phyloP scores from a whole-genome alignment of 2,113 vertebrate genomes.

The Megaleporinus macrocephalus region DNA sequence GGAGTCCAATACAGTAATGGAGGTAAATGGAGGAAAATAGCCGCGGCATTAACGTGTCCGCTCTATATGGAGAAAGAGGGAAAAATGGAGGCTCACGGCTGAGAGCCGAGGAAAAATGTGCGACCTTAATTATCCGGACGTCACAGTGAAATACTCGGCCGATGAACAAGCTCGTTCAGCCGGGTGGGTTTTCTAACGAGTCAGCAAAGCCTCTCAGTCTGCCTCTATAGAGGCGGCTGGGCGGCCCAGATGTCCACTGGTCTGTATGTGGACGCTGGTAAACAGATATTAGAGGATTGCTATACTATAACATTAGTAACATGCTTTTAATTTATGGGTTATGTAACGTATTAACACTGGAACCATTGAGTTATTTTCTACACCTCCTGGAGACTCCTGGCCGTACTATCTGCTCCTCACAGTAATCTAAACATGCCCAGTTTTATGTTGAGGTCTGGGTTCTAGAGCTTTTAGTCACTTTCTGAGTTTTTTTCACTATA shows the following conservation, averaged over 20 bases:
- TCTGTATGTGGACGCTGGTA: not conserved
- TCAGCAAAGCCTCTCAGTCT: conserved; percentile 22
- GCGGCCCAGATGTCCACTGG: not conserved
- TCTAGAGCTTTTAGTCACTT: too few relatives aligned
- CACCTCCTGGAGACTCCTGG: too few relatives aligned
- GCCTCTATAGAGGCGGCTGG: not conserved
- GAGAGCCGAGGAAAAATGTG: conserved; percentile 29
- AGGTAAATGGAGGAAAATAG: conserved; percentile 42
- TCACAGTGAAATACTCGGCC: conserved; percentile 49
- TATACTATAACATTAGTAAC: not conserved
- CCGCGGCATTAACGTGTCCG: conserved; percentile 20
- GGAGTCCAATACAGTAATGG: conserved; percentile 24
- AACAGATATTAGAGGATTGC: not conserved
- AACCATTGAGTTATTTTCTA: too few relatives aligned
- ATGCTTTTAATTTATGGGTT: not conserved
- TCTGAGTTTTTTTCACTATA: too few relatives aligned
- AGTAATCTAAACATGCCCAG: too few relatives aligned
- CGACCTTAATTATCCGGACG: conserved; percentile 50
- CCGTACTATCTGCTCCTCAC: too few relatives aligned
- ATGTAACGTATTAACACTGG: too few relatives aligned
- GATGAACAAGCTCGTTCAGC: conserved; percentile 8
- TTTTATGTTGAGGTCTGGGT: too few relatives aligned
- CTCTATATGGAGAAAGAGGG: conserved; percentile 18
- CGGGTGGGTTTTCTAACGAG: conserved; percentile 4
- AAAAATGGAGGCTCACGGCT: conserved; percentile 9